Evolutionary conservation across 1,140 invertebrate species (phyloP).

Genomic region (Homarus americanus): DNA sequence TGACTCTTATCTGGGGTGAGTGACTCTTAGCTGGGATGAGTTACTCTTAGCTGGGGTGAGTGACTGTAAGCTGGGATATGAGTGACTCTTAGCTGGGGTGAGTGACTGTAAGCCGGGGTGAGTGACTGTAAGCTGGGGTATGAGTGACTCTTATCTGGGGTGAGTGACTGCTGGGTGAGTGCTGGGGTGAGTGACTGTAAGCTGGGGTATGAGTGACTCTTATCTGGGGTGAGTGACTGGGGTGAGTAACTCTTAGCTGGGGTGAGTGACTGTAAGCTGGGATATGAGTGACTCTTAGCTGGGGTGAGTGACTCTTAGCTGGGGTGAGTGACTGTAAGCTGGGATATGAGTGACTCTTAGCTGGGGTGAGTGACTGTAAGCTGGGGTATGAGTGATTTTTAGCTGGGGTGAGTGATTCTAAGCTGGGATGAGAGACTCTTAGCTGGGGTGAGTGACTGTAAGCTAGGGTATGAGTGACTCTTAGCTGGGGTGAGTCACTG

Average conservation of each 20-base stretch:
- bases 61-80: neutral
- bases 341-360: too few relatives aligned
- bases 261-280: neutral
- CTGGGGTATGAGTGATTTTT: too few relatives aligned
- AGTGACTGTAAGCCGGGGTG: neutral
- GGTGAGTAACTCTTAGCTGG: neutral
- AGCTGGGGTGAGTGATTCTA: too few relatives aligned
- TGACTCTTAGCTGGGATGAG: neutral
- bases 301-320: too few relatives aligned
- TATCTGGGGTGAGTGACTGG: conserved; percentile 29
- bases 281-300: too few relatives aligned
- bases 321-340: too few relatives aligned
- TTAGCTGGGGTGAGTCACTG: too few relatives aligned
- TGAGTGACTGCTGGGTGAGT: neutral
- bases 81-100: conserved; percentile 57
- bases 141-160: neutral
- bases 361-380: too few relatives aligned
- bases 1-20: neutral
- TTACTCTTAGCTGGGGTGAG: neutral
- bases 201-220: too few relatives aligned
- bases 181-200: neutral
- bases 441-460: too few relatives aligned
- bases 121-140: neutral
- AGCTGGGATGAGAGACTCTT: too few relatives aligned
- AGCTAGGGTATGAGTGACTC: too few relatives aligned